phyloP scores from a whole-genome alignment of 2,888 invertebrate species.

The Eulithis testata region DNA sequence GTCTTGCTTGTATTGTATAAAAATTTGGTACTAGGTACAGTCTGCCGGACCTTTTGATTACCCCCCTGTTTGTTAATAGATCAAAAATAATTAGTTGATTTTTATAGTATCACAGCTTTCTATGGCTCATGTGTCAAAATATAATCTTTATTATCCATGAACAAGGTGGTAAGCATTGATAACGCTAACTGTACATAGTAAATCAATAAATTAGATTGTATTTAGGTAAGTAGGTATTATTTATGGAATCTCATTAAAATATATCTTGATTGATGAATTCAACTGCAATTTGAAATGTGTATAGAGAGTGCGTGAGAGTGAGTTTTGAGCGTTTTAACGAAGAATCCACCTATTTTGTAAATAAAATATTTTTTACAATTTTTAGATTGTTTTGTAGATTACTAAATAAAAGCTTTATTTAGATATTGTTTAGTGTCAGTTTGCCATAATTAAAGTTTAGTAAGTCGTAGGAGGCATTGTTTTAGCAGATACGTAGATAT shows the following conservation, averaged over 20 bases:
- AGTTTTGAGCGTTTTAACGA: constrained; percentile 76
- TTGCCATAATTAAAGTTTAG: constrained; percentile 67
- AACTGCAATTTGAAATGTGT: constrained; percentile 49
- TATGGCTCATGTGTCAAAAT: too few species aligned
- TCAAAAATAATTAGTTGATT: too few species aligned
- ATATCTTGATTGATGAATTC: constrained; percentile 24
- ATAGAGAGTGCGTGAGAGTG: constrained; percentile 66
- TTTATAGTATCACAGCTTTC: too few species aligned
- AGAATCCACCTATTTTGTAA: constrained; percentile 84
- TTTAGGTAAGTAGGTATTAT: constrained; percentile 3
- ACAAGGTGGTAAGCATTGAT: too few species aligned
- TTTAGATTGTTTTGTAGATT: constrained; percentile 63
- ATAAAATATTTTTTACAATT: constrained; percentile 76
- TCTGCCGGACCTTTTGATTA: too few species aligned
- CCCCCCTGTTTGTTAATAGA: too few species aligned
- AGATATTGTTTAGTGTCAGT: constrained; percentile 67
- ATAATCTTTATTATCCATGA: too few species aligned
- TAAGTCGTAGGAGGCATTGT: constrained; percentile 44
- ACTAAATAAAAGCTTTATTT: constrained; percentile 77
- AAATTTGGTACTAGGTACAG: too few species aligned
- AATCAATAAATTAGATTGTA: constrained; percentile 8
- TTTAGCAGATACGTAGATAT: constrained; percentile 18
- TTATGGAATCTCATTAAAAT: constrained; percentile 13
- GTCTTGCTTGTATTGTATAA: too few species aligned
- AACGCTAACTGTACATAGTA: background rate